Conservation (phyloP, 1,140 invertebrate genomes). For the Aphelenchoides besseyi region DNA sequence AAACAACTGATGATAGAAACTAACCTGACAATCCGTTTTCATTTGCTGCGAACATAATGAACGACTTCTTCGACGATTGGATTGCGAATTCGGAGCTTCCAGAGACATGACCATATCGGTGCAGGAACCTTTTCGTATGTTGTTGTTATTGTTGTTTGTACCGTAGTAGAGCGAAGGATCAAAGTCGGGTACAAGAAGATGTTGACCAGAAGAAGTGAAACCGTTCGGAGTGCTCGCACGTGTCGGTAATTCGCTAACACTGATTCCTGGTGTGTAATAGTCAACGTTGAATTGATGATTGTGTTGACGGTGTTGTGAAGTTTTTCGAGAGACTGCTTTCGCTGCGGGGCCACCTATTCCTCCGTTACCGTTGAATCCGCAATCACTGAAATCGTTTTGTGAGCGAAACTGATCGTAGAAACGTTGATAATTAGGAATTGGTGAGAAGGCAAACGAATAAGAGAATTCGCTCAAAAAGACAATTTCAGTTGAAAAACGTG, state of each 20-base stretch:
- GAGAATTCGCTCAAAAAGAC: too few relatives aligned
- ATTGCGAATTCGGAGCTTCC: not conserved
- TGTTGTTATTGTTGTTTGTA: not conserved
- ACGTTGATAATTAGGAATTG: too few relatives aligned
- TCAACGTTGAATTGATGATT: not conserved
- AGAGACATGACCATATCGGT: not conserved
- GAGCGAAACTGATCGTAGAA: too few relatives aligned
- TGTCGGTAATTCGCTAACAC: not conserved
- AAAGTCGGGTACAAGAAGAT: conserved; percentile 1
- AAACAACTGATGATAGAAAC: conserved; percentile 22
- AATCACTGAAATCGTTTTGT: conserved; percentile 12
- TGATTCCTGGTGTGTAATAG: not conserved
- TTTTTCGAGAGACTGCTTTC: conserved; percentile 22
- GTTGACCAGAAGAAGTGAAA: not conserved
- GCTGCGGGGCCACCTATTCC: conserved; percentile 11
- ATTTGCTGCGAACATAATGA: conserved; percentile 34
- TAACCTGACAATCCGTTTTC: conserved; percentile 36
- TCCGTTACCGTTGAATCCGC: not conserved
- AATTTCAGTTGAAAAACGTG: too few relatives aligned
- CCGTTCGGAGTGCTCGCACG: not conserved
- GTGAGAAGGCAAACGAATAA: too few relatives aligned
- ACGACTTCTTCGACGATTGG: conserved; percentile 25
- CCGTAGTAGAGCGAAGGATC: not conserved
- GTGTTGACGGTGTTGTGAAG: conserved; percentile 11
- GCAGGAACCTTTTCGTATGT: not conserved